phyloP scores from a whole-genome alignment of 2,113 vertebrate genomes.

The Tupaia tana region DNA sequence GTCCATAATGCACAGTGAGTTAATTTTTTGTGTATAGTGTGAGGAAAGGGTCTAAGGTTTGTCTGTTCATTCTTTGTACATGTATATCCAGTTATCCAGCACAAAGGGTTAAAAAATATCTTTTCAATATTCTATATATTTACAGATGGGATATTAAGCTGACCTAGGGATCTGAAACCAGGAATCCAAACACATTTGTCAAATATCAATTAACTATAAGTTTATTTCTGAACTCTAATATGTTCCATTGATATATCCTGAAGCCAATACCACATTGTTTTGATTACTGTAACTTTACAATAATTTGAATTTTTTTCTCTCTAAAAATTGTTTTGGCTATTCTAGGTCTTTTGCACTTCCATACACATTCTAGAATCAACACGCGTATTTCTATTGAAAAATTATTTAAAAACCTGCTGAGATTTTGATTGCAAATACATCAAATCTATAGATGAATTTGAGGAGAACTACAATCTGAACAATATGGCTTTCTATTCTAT shows the following conservation, averaged over 20 bases:
- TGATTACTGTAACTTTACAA: not conserved
- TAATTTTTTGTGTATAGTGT: not conserved
- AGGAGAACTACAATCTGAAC: not conserved
- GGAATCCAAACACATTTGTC: not conserved
- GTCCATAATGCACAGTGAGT: not conserved
- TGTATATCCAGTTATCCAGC: not conserved
- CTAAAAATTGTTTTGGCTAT: not conserved
- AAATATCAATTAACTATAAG: not conserved
- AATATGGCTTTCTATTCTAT: not conserved
- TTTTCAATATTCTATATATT: not conserved
- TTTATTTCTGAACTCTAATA: not conserved
- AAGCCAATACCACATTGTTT: not conserved
- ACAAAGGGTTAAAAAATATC: not conserved
- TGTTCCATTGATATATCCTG: not conserved
- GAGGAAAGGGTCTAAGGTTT: not conserved
- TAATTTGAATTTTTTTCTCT: not conserved
- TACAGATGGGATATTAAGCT: no score
- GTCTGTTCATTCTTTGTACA: not conserved
- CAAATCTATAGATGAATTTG: not conserved
- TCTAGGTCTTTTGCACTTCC: not conserved
- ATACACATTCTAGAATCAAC: not conserved
- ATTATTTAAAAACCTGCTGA: not conserved
- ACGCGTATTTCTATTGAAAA: not conserved
- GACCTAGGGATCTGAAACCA: no score
- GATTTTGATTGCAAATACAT: not conserved